Conservation (phyloP, 2,113 vertebrate species). For the Coregonus clupeaformis region DNA sequence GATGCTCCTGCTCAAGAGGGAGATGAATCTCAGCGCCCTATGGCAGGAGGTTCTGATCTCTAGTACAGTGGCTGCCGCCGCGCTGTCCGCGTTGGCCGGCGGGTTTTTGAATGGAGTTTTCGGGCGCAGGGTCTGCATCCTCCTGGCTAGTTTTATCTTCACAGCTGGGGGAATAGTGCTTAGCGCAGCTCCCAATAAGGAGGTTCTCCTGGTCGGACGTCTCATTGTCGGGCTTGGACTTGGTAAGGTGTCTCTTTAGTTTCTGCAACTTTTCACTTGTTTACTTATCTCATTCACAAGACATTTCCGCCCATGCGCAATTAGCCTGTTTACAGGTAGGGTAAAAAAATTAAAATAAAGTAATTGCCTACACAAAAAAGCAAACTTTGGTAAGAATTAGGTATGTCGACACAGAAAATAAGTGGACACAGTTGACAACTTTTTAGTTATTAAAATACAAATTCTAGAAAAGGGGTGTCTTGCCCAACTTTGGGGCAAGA, state of each 20-base stretch:
- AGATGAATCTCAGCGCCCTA: conserved; percentile 84
- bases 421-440: too few relatives aligned
- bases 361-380: too few relatives aligned
- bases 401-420: too few relatives aligned
- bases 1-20: conserved; percentile 89
- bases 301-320: too few relatives aligned
- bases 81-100: conserved; percentile 83
- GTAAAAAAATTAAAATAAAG: too few relatives aligned
- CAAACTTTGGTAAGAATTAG: too few relatives aligned
- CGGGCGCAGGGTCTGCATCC: conserved; percentile 86
- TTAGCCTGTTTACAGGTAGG: too few relatives aligned
- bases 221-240: conserved; percentile 89
- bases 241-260: conserved; percentile 80
- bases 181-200: conserved; percentile 77
- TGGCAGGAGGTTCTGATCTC: conserved; percentile 98
- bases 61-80: conserved; percentile 89
- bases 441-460: too few relatives aligned
- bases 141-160: conserved; percentile 87
- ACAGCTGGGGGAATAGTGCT: conserved; percentile 78
- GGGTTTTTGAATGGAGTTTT: conserved; percentile 80
- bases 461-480: too few relatives aligned
- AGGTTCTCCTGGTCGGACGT: conserved; percentile 85
- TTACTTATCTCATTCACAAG: not conserved
- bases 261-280: conserved; percentile 64
- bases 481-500: too few relatives aligned